Base-by-base conservation (phyloP, 2,113 vertebrate species). In the Paramormyrops kingsleyae region DNA sequence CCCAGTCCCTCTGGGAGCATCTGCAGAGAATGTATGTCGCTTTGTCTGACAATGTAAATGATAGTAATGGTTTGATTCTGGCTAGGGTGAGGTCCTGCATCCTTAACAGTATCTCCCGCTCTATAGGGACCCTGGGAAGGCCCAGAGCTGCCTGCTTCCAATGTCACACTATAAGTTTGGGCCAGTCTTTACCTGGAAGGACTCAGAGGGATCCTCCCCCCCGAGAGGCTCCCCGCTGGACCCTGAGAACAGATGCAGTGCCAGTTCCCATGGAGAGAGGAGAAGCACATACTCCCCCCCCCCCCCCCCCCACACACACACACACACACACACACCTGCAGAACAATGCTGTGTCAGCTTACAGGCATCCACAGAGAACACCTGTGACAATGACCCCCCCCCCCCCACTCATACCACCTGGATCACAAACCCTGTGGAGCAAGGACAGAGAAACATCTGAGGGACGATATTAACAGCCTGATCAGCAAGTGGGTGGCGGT, bases 281-380 rank as follows among this genome's bases (percentile, higher is more conserved):
- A 39, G 35, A 42, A 80, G 74, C 31, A 62, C 24, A 27, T 62
- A n/a, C 21, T 5, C 12, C 66, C 27, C 19, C 31, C 31, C 39
- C 35, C 77, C 35, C 52, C 35, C 35, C 35, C 46, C 44, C 5
- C 44, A 46, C 5, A 46, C 44, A 46, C 6, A 19, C 49, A 50
- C 49, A 17, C 53, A 21, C 53, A 56, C 56, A 62, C 56, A 62
- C 24, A 66, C 62, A 12, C 70, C 70, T 35, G 70, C 21, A 52
- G 47, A 89, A 89, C 70, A 77, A 89, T 83, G 70, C 17, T 31
- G 19, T 49, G 49, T 89, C 47, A 31, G 44, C 70, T 89, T 89
- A 47, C 70, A 7, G 7, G 47, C 44, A 35, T 89, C 88, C 70
- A 31, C 7, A 27, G 88, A 17, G 66, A 50, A 31, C 27, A 39